A percentile compares a stretch with the other conserved stretches of the same genome.
Evolutionary conservation across 1,140 invertebrate genomes (phyloP).

Genomic region (Ganaspis sp.): DNA sequence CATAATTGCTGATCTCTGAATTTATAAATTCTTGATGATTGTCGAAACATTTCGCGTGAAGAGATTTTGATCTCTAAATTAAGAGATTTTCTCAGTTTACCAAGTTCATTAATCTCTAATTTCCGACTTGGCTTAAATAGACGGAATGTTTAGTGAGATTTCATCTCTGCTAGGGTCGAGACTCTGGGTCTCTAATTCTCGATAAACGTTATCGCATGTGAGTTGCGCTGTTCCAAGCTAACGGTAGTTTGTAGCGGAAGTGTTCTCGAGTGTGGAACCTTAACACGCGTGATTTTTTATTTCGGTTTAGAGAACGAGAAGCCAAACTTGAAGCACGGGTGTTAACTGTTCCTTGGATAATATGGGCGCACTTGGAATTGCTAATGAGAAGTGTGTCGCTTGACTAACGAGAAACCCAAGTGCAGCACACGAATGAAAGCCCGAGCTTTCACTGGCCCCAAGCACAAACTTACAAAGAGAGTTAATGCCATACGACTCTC

Average conservation of each 20-base stretch:
- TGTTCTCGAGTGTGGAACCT: not conserved
- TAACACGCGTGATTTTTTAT: constrained; percentile 21
- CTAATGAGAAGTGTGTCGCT: constrained; percentile 28
- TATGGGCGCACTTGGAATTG: constrained; percentile 29
- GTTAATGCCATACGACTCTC: constrained; percentile 26
- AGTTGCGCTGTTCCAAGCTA: not conserved
- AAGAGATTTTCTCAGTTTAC: too few species aligned
- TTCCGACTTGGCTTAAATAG: not conserved
- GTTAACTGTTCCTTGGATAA: constrained; percentile 25
- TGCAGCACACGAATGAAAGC: constrained; percentile 14
- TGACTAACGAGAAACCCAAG: constrained; percentile 28
- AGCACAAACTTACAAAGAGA: constrained; percentile 29
- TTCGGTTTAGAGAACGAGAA: constrained; percentile 14
- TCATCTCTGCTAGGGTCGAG: not conserved
- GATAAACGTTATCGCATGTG: constrained; percentile 4
- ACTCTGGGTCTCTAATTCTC: not conserved
- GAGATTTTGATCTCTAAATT: too few species aligned
- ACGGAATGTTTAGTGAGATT: not conserved
- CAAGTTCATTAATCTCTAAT: not conserved
- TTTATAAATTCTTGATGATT: too few species aligned
- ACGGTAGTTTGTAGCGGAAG: constrained; percentile 22
- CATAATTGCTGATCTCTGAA: too few species aligned
- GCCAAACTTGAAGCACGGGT: constrained; percentile 15
- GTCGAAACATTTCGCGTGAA: too few species aligned
- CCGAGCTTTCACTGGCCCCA: constrained; percentile 9